A percentile compares a stretch with the other conserved stretches of the same genome.
Conservation (phyloP, 2,113 vertebrate species). For the Potamarius usumacintae region DNA sequence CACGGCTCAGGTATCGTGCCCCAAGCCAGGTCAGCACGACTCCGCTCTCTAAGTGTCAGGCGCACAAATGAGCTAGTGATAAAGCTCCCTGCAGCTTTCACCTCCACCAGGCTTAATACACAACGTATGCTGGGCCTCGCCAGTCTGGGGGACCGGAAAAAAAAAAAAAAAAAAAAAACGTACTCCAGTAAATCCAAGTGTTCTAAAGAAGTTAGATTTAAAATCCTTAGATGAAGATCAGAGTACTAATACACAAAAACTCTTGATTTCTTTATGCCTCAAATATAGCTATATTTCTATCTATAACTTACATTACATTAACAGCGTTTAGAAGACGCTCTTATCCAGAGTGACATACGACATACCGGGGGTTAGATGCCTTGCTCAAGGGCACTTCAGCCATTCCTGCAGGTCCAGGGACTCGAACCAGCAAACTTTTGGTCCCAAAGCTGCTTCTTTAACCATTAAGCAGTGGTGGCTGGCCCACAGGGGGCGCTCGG, state of each 20-base stretch:
- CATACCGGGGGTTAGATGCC: too few species aligned
- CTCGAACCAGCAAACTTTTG: too few species aligned
- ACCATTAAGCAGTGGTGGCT: too few species aligned
- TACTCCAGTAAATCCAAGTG: neutral
- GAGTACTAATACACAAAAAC: neutral
- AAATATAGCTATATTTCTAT: neutral
- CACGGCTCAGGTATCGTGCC: conserved; percentile 42
- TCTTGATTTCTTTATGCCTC: neutral
- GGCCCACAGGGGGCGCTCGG: too few species aligned
- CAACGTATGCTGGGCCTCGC: conserved; percentile 29
- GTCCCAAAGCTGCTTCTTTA: too few species aligned
- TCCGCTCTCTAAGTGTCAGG: conserved; percentile 36
- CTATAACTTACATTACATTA: neutral
- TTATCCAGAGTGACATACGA: too few species aligned
- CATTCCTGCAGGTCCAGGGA: too few species aligned
- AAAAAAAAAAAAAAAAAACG: neutral
- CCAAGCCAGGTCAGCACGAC: conserved; percentile 39
- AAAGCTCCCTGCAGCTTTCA: conserved; percentile 39
- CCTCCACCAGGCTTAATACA: conserved; percentile 37
- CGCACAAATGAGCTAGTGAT: conserved; percentile 45
- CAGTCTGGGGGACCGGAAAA: neutral
- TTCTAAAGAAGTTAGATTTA: neutral
- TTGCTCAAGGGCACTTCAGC: too few species aligned
- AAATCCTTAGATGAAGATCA: neutral
- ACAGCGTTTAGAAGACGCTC: too few species aligned